Conservation (phyloP, 2,888 invertebrate genomes). For the Pachycephus smyrnensis region DNA sequence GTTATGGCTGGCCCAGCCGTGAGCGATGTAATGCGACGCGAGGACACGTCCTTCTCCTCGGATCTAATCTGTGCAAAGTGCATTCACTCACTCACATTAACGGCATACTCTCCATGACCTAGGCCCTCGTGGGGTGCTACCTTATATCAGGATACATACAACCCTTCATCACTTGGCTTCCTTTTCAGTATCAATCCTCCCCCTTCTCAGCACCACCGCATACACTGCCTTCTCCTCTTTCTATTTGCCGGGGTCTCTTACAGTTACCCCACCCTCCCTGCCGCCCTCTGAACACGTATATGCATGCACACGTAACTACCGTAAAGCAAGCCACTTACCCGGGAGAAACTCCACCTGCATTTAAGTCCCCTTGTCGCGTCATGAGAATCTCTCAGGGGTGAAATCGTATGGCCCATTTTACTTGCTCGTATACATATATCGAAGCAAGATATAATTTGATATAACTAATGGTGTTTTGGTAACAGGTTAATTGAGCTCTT, state of each 20-base stretch:
- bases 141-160: neutral
- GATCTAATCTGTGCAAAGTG: slow-evolving; percentile 43
- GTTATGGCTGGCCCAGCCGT: slow-evolving; percentile 18
- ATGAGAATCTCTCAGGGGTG: slow-evolving; percentile 31
- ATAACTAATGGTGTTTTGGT: neutral
- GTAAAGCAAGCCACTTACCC: slow-evolving; percentile 29
- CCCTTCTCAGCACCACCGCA: slow-evolving; percentile 6
- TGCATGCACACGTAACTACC: slow-evolving; percentile 20
- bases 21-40: slow-evolving; percentile 17
- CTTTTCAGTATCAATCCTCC: slow-evolving; percentile 20
- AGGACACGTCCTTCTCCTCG: slow-evolving; percentile 26
- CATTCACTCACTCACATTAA: slow-evolving; percentile 29
- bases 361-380: slow-evolving; percentile 33
- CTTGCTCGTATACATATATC: neutral
- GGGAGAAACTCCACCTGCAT: slow-evolving; percentile 19
- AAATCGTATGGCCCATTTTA: slow-evolving; percentile 18
- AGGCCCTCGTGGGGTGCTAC: neutral
- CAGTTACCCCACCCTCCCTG: slow-evolving; percentile 1
- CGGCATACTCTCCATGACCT: slow-evolving; percentile 9
- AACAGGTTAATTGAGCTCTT: neutral
- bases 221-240: neutral
- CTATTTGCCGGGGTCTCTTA: slow-evolving; percentile 9
- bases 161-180: neutral
- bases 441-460: neutral
- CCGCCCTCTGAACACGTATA: neutral